A percentile compares a stretch with the other conserved stretches of the same genome.
Evolutionary conservation across 2,797 vertebrate genomes (phyloP).

Genomic region (Crypturellus tataupa): DNA sequence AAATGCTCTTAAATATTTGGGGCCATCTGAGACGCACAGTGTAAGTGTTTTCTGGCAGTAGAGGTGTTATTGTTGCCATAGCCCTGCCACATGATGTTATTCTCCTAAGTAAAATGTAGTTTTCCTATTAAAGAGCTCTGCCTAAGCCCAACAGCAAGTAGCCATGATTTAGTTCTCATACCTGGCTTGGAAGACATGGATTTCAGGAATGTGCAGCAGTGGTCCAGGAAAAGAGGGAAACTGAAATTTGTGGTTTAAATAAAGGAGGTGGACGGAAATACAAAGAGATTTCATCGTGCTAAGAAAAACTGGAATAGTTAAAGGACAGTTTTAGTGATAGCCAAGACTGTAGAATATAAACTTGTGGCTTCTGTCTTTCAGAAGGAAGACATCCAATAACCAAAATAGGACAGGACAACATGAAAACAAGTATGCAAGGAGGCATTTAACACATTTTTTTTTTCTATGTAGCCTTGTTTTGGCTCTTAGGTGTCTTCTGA

Average conservation of each 20-base stretch:
- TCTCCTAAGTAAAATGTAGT: constrained; percentile 49
- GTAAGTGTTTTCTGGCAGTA: constrained; percentile 68
- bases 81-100: constrained; percentile 58
- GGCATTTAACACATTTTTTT: neutral
- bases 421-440: neutral
- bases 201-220: neutral
- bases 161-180: neutral
- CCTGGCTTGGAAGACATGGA: neutral
- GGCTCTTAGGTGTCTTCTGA: neutral
- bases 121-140: constrained; percentile 48
- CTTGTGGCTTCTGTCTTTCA: neutral
- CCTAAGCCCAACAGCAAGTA: constrained; percentile 17
- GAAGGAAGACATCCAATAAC: neutral
- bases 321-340: neutral
- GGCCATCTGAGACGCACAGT: constrained; percentile 68
- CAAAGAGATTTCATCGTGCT: neutral
- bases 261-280: neutral
- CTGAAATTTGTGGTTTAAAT: neutral
- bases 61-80: constrained; percentile 69
- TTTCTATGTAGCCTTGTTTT: neutral
- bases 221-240: neutral
- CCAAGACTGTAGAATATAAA: neutral
- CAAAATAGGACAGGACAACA: neutral
- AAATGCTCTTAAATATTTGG: constrained; percentile 65
- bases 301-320: neutral